A percentile compares a stretch with the other conserved stretches of the same genome.
Evolutionary conservation across 2,113 vertebrate species (phyloP).

Genomic region (Pithys albifrons): DNA sequence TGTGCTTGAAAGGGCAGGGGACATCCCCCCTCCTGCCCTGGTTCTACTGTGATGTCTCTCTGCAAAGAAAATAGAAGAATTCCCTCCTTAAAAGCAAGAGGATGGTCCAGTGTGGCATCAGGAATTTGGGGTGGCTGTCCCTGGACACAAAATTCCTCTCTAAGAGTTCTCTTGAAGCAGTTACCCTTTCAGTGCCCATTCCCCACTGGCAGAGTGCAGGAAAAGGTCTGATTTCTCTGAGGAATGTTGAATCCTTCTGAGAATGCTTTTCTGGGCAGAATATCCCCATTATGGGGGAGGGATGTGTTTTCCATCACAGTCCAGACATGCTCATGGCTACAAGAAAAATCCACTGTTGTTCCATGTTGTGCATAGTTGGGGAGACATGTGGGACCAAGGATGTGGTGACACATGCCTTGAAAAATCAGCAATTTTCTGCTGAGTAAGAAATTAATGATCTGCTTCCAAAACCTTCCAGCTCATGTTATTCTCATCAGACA

Average conservation of each 20-base stretch:
- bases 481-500: neutral
- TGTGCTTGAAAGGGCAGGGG: neutral
- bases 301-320: neutral
- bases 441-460: neutral
- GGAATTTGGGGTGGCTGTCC: neutral
- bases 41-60: neutral
- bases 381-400: neutral
- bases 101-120: neutral
- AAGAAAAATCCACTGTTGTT: neutral
- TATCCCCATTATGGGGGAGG: neutral
- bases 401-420: neutral
- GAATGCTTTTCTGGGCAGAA: neutral
- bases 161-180: neutral
- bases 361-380: neutral
- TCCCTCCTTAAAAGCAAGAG: neutral
- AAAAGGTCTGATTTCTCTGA: neutral
- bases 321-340: neutral
- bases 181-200: neutral
- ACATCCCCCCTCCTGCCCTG: too few relatives aligned
- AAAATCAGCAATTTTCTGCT: neutral
- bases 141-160: neutral
- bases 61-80: neutral
- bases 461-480: neutral
- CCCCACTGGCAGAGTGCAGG: neutral
- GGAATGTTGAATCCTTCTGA: neutral